Evolutionary conservation across 2,113 vertebrate species (phyloP).

Genomic region (Asarcornis scutulata): DNA sequence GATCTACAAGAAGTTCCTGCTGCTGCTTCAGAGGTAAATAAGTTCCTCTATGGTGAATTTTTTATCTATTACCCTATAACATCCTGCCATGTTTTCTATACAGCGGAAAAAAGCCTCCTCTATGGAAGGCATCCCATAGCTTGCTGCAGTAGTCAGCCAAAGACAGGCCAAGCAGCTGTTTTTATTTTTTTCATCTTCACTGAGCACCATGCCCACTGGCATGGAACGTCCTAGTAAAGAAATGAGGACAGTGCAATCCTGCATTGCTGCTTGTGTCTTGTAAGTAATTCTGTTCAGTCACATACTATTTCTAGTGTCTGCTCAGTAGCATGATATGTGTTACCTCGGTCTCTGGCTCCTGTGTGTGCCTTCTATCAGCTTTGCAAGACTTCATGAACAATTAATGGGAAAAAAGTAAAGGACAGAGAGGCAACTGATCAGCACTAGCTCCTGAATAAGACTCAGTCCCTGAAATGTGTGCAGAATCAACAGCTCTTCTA

Average conservation of each 20-base stretch:
- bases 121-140: neutral
- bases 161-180: neutral
- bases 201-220: neutral
- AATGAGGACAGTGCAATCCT: neutral
- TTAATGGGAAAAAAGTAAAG: neutral
- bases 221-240: neutral
- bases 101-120: neutral
- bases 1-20: neutral
- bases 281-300: neutral
- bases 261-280: neutral
- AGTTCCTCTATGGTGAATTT: neutral
- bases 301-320: neutral
- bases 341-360: neutral
- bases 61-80: neutral
- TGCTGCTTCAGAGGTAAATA: neutral
- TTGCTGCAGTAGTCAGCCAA: neutral
- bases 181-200: neutral
- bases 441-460: neutral
- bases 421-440: neutral
- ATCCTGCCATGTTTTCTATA: neutral
- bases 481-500: neutral
- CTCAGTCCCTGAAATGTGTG: neutral
- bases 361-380: neutral
- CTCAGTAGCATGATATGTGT: neutral
- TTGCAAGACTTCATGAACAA: neutral